phyloP scores from a whole-genome alignment of 2,113 vertebrate genomes.

The Chaetura pelagica region DNA sequence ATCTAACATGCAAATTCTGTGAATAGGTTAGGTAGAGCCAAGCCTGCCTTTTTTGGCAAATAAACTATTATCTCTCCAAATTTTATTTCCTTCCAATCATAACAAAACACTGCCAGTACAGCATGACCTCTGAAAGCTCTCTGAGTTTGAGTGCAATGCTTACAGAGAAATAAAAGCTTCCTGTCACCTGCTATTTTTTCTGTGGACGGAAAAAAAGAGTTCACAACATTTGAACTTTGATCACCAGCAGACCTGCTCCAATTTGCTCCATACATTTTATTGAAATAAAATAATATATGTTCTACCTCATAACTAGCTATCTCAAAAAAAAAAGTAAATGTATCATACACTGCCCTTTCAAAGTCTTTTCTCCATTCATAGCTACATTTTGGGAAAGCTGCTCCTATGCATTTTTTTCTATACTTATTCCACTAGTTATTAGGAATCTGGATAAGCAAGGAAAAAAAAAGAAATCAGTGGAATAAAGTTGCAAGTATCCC shows the following conservation, averaged over 20 bases:
- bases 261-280: background rate
- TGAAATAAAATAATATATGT: background rate
- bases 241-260: background rate
- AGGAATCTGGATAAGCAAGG: background rate
- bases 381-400: background rate
- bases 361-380: background rate
- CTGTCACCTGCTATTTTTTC: background rate
- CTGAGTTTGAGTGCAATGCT: background rate
- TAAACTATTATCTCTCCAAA: background rate
- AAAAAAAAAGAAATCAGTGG: background rate
- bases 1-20: background rate
- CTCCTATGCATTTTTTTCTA: background rate
- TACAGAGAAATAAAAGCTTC: background rate
- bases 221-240: background rate
- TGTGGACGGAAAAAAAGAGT: background rate
- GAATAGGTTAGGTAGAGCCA: background rate
- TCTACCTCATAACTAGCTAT: background rate
- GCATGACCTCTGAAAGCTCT: background rate
- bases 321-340: background rate
- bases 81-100: slow-evolving; percentile 8
- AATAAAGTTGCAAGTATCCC: background rate
- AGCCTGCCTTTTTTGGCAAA: background rate
- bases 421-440: background rate
- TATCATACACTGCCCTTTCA: background rate
- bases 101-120: background rate